These are phyloP conservation scores for Leucoraja ocellata DNA, from an alignment of 2,797 vertebrate species.

Conservation along the genomic window DNA sequence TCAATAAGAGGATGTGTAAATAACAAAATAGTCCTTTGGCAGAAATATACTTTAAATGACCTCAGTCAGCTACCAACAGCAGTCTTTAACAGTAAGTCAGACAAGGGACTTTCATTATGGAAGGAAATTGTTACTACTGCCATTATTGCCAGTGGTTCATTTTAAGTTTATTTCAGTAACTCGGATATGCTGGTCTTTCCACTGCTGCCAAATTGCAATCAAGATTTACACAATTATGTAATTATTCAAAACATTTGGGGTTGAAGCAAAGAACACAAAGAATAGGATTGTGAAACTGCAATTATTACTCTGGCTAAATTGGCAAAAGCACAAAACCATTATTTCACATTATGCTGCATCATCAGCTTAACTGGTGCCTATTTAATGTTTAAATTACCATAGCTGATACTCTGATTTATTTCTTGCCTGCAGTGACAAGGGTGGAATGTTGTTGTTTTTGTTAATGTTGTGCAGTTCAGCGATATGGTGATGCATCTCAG, in stretches of 20 bases:
- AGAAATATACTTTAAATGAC: slow-evolving; percentile 4
- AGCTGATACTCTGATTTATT: not conserved
- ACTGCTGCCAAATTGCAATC: slow-evolving; percentile 29
- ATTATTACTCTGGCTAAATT: not conserved
- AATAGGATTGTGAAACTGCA: slow-evolving; percentile 14
- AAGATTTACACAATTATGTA: slow-evolving; percentile 23
- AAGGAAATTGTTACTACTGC: not conserved
- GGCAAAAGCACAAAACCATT: not conserved
- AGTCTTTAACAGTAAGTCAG: not conserved
- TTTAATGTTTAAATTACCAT: slow-evolving; percentile 12
- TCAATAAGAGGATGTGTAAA: not conserved
- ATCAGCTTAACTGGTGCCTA: not conserved
- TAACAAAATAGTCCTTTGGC: not conserved
- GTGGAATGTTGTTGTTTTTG: not conserved
- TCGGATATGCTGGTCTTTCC: not conserved
- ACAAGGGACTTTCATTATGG: not conserved
- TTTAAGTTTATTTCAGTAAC: slow-evolving; percentile 5
- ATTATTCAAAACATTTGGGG: not conserved
- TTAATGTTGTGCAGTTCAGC: not conserved
- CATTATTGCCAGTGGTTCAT: slow-evolving; percentile 11
- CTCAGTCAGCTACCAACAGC: not conserved
- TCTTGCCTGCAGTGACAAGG: not conserved
- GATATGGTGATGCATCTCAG: not conserved
- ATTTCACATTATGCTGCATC: not conserved
- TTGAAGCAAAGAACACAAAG: slow-evolving; percentile 7